These are phyloP conservation scores for Phytoseiulus persimilis DNA, from an alignment of 2,888 invertebrate genomes.

Conservation along the genomic window DNA sequence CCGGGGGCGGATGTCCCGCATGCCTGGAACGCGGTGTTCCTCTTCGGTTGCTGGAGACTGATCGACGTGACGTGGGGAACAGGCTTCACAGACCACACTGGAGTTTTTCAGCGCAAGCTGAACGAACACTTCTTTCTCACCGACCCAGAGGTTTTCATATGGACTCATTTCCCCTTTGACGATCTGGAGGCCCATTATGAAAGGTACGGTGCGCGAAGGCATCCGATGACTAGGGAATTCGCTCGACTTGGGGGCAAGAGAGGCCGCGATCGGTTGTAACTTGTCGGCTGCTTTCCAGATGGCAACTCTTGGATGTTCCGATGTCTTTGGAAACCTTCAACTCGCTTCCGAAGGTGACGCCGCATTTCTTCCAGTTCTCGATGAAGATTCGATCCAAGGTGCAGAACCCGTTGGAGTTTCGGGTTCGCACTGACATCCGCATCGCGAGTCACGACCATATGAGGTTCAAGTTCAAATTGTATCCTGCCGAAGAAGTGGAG, in stretches of 20 bases:
- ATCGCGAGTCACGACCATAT: slow-evolving; percentile 46
- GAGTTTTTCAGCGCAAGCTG: slow-evolving; percentile 47
- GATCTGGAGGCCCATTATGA: slow-evolving; percentile 47
- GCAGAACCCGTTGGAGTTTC: slow-evolving; percentile 46
- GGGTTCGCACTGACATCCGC: slow-evolving; percentile 47
- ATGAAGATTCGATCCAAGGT: slow-evolving; percentile 47
- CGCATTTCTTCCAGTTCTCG: slow-evolving; percentile 51
- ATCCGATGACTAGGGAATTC: not conserved
- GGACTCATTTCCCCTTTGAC: slow-evolving; percentile 48
- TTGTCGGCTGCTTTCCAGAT: slow-evolving; percentile 47
- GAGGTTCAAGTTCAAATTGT: slow-evolving; percentile 49
- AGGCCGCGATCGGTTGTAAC: too few relatives aligned
- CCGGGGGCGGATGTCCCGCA: slow-evolving; percentile 47
- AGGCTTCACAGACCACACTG: slow-evolving; percentile 47
- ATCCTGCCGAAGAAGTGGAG: slow-evolving; percentile 47
- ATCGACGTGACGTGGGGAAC: slow-evolving; percentile 48
- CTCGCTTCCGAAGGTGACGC: slow-evolving; percentile 52
- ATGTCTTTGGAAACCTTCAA: slow-evolving; percentile 52
- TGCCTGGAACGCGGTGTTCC: slow-evolving; percentile 48
- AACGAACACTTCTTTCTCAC: slow-evolving; percentile 49
- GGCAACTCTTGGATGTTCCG: slow-evolving; percentile 53
- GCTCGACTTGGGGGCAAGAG: too few relatives aligned
- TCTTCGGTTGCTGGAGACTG: slow-evolving; percentile 48
- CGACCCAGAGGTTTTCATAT: slow-evolving; percentile 48
- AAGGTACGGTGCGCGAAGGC: slow-evolving; percentile 42